phyloP scores from a whole-genome alignment of 2,797 vertebrate genomes.

The Gymnopithys bicolor region DNA sequence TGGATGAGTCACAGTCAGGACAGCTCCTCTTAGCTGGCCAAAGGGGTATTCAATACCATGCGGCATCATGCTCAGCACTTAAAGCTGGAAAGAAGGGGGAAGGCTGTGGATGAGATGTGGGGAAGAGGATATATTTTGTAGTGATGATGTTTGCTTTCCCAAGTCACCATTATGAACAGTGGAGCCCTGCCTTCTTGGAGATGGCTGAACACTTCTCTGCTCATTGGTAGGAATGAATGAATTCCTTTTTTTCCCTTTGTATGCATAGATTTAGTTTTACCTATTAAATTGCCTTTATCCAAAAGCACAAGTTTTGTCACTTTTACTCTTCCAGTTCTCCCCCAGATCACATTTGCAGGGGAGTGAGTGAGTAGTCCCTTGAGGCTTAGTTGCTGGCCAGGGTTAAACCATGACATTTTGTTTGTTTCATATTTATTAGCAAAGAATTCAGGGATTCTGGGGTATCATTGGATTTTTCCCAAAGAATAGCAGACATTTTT shows the following conservation, averaged over 20 bases:
- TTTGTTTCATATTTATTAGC: neutral
- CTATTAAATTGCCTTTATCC: neutral
- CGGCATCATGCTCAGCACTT: neutral
- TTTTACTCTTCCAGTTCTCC: neutral
- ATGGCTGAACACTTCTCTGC: neutral
- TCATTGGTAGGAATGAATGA: neutral
- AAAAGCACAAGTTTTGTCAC: neutral
- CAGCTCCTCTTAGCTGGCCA: neutral
- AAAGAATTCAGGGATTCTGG: neutral
- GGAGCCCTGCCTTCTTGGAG: neutral
- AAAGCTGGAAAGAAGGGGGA: neutral
- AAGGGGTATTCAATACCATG: neutral
- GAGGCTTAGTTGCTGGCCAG: neutral
- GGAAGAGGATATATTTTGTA: neutral
- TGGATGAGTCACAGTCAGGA: neutral
- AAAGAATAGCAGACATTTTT: neutral
- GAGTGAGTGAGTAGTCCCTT: neutral
- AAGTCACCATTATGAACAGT: neutral
- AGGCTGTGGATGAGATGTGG: neutral
- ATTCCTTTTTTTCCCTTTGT: neutral
- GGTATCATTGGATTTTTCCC: neutral
- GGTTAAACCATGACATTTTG: accelerated
- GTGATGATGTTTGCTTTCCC: neutral
- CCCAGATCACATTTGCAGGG: accelerated
- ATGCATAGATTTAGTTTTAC: neutral